Base-by-base conservation (phyloP, 2,797 vertebrate genomes). In the Hoplostethus mediterraneus region DNA sequence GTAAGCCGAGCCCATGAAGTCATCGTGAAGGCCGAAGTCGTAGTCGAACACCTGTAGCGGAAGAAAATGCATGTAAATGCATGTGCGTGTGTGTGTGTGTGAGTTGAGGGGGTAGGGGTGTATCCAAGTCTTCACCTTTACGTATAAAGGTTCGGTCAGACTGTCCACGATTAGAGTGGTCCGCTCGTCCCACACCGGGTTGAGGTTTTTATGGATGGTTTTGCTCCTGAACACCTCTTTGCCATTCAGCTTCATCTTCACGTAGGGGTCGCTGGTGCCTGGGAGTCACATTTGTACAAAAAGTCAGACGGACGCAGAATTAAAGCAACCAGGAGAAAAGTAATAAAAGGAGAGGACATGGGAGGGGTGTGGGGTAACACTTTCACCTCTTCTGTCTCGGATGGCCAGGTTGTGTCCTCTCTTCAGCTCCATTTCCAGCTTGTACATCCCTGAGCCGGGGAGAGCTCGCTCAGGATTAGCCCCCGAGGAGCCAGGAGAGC, bases 261-360 rank as follows among this genome's bases (percentile, higher is more conserved):
- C 97, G 0, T 99, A 98, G 0, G 97, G 97, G 88, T 98, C 97
- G 62, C 97, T 98, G 54, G 95, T 96, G 68, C 97, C 97, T 98
- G 28, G 9, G 44, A 45, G 13, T 28, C 14, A 57, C 36, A 9
- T 52, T 52, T 8, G 3, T 52, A 6, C 25, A 13, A 25, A 25
- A 52, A 52, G 6, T 52, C 21, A 9, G 40, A 7, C 31, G 12
- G 10, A 42, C 11, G 10, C 40, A 42, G 40, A 42, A 42, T 10
- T 42, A 60, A 1, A n/a, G 30, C 17, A 21, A 52, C 17, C 38
- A 21, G 45, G 14, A 58, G 28, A 42, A 0, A 42, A 9, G 55
- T 6, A 49, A 17, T 2, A 31, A 16, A 8, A 3, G 0, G 5
- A 25, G 13, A 28, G 33, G 8, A 28, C 3, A 3, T 3, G 1